Percentiles rank a stretch among this genome's conserved stretches.
Evolutionary conservation across 2,888 invertebrate species (phyloP).

Genomic region (Ischnus inquisitorius): DNA sequence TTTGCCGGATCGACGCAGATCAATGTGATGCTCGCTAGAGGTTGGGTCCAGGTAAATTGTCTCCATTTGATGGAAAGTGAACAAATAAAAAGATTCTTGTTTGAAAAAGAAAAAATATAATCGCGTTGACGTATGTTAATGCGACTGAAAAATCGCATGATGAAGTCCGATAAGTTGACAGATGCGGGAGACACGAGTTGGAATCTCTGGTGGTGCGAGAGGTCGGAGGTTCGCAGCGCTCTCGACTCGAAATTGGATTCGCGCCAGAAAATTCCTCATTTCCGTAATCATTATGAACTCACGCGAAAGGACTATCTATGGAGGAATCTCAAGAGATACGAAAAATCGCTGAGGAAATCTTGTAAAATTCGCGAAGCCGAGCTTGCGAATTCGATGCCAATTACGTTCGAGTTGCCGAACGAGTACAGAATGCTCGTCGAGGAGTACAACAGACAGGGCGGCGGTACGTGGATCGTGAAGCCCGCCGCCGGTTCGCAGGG

Average conservation of each 20-base stretch:
- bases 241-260: slow-evolving; percentile 75
- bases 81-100: no score
- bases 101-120: no score
- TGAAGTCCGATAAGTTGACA: slow-evolving; percentile 75
- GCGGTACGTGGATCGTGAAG: slow-evolving; percentile 89
- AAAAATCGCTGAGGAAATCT: slow-evolving; percentile 78
- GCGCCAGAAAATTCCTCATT: slow-evolving; percentile 87
- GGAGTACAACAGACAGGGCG: slow-evolving; percentile 87
- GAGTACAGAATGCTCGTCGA: slow-evolving; percentile 89
- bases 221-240: slow-evolving; percentile 85
- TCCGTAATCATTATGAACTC: slow-evolving; percentile 88
- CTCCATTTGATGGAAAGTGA: no score
- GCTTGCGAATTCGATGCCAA: slow-evolving; percentile 87
- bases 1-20: slow-evolving; percentile 76
- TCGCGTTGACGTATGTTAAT: background rate
- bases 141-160: background rate
- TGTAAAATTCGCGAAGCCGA: slow-evolving; percentile 83
- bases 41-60: slow-evolving; percentile 77
- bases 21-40: slow-evolving; percentile 79
- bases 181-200: slow-evolving; percentile 84
- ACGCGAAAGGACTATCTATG: slow-evolving; percentile 88
- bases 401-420: slow-evolving; percentile 88
- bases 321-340: slow-evolving; percentile 86
- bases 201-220: slow-evolving; percentile 88
- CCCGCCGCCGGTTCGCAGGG: slow-evolving; percentile 88